phyloP scores from a whole-genome alignment of 2,888 invertebrate species.

The Mythimna pallens region DNA sequence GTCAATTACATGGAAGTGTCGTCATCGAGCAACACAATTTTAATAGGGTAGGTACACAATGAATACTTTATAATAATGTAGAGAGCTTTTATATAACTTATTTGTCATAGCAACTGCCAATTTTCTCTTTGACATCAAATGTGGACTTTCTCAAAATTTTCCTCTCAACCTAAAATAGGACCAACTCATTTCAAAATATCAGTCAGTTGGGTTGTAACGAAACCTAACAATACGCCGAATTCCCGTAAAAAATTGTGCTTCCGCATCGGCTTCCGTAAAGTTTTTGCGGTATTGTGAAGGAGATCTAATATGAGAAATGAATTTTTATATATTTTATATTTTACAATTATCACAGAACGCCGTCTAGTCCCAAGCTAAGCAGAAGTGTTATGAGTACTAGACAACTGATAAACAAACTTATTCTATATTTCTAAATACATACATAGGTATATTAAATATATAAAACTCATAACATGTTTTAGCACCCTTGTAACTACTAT shows the following conservation, averaged over 20 bases:
- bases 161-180: slow-evolving; percentile 3
- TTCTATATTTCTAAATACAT: too few relatives aligned
- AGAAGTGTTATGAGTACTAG: too few relatives aligned
- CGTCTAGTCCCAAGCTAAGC: too few relatives aligned
- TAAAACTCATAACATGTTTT: too few relatives aligned
- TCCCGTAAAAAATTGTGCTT: background rate
- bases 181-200: slow-evolving; percentile 26
- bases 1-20: background rate
- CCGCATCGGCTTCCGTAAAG: background rate
- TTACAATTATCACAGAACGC: too few relatives aligned
- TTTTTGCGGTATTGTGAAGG: background rate
- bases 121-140: slow-evolving; percentile 22
- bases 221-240: background rate
- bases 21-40: background rate
- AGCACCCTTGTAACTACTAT: too few relatives aligned
- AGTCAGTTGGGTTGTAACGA: background rate
- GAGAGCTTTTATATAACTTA: slow-evolving; percentile 25
- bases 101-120: slow-evolving; percentile 41
- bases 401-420: too few relatives aligned
- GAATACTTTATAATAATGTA: background rate
- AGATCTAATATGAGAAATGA: too few relatives aligned
- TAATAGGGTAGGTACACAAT: background rate
- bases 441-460: too few relatives aligned
- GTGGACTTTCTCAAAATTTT: slow-evolving; percentile 17
- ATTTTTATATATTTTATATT: too few relatives aligned